phyloP scores from a whole-genome alignment of 2,888 invertebrate species.

The Gonocerus acuteangulatus region DNA sequence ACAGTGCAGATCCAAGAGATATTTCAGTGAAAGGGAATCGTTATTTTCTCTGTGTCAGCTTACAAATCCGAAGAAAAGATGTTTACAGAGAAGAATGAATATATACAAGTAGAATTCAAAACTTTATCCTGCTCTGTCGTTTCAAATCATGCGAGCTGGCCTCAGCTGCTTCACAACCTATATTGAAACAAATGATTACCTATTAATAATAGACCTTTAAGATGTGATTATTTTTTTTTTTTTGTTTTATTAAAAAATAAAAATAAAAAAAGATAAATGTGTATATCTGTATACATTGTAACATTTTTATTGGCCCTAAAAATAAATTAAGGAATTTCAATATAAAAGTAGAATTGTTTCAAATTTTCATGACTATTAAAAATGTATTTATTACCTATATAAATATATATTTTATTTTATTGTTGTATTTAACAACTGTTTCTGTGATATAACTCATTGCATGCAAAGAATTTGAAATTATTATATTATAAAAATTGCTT shows the following conservation, averaged over 20 bases:
- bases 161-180: no score
- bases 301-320: not conserved
- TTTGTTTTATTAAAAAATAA: not conserved
- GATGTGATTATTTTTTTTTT: no score
- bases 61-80: not conserved
- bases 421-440: constrained; percentile 12
- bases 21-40: not conserved
- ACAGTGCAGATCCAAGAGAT: not conserved
- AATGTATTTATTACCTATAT: no score
- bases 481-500: no score
- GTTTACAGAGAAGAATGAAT: no score
- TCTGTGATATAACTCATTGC: constrained; percentile 20
- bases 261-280: no score
- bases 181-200: no score
- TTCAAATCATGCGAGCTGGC: no score
- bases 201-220: no score
- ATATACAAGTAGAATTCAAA: no score
- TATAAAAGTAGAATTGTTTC: not conserved
- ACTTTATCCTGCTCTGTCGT: no score
- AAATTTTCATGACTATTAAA: not conserved
- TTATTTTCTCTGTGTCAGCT: not conserved
- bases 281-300: not conserved
- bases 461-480: not conserved
- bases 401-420: no score
- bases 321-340: not conserved